Evolutionary conservation across 2,888 invertebrate genomes (phyloP).

Genomic region (Thymelicus acteon): DNA sequence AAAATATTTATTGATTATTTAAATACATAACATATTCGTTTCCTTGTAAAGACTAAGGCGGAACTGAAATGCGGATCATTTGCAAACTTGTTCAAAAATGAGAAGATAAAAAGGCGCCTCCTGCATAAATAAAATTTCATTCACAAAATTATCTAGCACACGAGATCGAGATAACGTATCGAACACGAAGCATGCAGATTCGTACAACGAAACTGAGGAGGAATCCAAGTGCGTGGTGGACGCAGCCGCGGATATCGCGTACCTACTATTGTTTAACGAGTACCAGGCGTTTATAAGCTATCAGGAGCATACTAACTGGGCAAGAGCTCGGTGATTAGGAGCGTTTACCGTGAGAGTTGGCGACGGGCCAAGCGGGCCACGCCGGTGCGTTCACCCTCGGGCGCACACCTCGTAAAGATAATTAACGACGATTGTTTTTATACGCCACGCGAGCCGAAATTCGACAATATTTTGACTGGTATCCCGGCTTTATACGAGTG

Average conservation of each 20-base stretch:
- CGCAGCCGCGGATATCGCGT: constrained; percentile 36
- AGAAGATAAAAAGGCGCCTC: constrained; percentile 1
- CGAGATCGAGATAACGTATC: constrained; percentile 21
- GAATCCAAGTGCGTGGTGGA: constrained; percentile 29
- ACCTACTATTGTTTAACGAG: constrained; percentile 54
- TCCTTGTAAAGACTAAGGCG: no score
- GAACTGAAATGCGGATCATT: no score
- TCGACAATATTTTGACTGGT: constrained; percentile 55
- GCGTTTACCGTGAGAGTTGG: constrained; percentile 81
- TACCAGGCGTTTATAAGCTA: constrained; percentile 77
- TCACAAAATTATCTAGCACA: constrained; percentile 32
- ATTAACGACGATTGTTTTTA: constrained; percentile 71
- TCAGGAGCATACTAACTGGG: constrained; percentile 74
- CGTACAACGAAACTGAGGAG: constrained; percentile 27
- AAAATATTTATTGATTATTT: no score
- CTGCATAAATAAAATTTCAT: constrained; percentile 28
- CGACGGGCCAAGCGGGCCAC: constrained; percentile 78
- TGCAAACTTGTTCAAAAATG: neutral
- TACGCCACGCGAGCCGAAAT: constrained; percentile 56
- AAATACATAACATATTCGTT: no score
- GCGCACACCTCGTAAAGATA: constrained; percentile 61
- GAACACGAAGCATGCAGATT: constrained; percentile 23
- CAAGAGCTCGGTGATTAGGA: constrained; percentile 75
- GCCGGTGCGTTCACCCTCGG: constrained; percentile 77
- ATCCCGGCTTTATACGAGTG: constrained; percentile 38